Percentiles rank a stretch among this genome's conserved stretches.
Evolutionary conservation across 1,140 invertebrate genomes (phyloP).

Genomic region (Camponotus pennsylvanicus): DNA sequence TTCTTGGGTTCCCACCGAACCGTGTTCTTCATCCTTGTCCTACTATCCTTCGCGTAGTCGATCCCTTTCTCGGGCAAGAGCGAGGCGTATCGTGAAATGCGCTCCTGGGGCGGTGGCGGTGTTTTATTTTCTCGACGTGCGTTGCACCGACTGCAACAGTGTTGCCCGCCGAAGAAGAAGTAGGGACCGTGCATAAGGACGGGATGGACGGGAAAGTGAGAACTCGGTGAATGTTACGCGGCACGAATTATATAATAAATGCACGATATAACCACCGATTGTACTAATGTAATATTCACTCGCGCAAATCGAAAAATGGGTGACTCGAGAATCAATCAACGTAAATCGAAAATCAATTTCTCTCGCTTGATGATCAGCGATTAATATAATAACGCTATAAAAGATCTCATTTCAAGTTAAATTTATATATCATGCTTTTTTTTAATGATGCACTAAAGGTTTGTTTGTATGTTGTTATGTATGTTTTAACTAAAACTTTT

Average conservation of each 20-base stretch:
- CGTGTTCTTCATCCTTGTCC: conserved; percentile 69
- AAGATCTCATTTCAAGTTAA: not conserved
- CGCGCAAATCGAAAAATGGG: not conserved
- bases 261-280: not conserved
- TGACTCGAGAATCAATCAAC: too few species aligned
- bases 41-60: conserved; percentile 49
- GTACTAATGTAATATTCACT: conserved; percentile 1
- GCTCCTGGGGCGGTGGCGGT: conserved; percentile 70
- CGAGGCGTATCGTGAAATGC: conserved; percentile 72
- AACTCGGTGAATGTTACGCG: conserved; percentile 45
- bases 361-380: not conserved
- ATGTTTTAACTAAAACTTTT: too few species aligned
- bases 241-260: conserved; percentile 60
- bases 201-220: conserved; percentile 62
- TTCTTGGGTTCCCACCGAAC: conserved; percentile 80
- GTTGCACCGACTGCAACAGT: conserved; percentile 76
- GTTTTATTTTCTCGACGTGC: conserved; percentile 71
- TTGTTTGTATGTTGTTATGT: too few species aligned
- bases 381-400: not conserved
- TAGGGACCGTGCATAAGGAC: conserved; percentile 45
- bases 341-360: not conserved
- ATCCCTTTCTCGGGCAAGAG: conserved; percentile 61
- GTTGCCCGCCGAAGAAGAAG: conserved; percentile 64
- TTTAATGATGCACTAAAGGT: too few species aligned
- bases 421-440: not conserved